Base-by-base conservation (phyloP, 2,797 vertebrate species). In the Coreius guichenoti region DNA sequence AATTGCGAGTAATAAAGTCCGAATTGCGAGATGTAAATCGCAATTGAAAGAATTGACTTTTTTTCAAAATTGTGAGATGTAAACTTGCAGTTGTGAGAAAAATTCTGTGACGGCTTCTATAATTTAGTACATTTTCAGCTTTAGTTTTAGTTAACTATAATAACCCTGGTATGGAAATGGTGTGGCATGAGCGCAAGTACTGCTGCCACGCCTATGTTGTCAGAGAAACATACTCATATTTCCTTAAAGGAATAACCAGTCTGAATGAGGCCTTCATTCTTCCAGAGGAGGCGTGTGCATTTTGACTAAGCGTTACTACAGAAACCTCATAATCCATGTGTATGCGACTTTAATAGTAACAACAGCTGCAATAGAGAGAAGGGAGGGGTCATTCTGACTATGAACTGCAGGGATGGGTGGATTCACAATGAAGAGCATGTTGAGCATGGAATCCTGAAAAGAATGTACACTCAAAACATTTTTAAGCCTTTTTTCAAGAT, bases 341-440 rank as follows among this genome's bases (percentile, higher is more conserved):
- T 79, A 56, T 63, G 29, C 79, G 33, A 51, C 19, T 77, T 56
- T 78, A 58, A 84, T 5, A 63, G 49, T 31, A 54, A 68, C 65
- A 85, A 87, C 87, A 87, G 87, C 87, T 82, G 79, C 65, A 31
- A 5, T 43, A 33, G 47, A 80, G 72, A 68, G 68, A 31, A 67
- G 65, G 49, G 83, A 43, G 85, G 14, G 87, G 89, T 88, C 89
- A 61, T 72, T 79, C 80, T 63, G 36, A 78, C 58, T 61, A 43
- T 82, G 45, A 70, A 70, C 39, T 83, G 2, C 19, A 6, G 51
- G 5, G 8, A 61, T 14, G 43, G 13, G 65, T 21, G 13, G 16
- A 49, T 29, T 13, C 19, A 51, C 36, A 14, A 90, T 86, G 82
- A 89, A 16, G 58, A 86, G 92, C 88, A 91, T 86, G 84, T 82